Evolutionary conservation across 2,113 vertebrate genomes (phyloP).

Genomic region (Lonchura striata): DNA sequence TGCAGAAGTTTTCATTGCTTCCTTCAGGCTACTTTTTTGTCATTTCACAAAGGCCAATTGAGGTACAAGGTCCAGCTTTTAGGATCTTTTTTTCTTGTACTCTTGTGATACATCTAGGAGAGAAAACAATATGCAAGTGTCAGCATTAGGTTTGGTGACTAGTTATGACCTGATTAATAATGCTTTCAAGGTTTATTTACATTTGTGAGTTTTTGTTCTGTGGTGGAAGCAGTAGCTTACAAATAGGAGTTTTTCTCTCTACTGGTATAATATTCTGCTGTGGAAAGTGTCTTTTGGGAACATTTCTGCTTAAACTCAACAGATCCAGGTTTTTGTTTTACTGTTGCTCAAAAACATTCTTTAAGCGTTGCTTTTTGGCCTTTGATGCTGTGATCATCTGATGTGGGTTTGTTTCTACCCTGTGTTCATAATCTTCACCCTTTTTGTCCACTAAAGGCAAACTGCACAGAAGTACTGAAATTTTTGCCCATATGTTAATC

Average conservation of each 20-base stretch:
- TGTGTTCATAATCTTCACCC: conserved; percentile 50
- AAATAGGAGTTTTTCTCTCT: background rate
- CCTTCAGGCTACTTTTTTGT: background rate
- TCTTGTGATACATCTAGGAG: background rate
- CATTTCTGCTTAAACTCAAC: background rate
- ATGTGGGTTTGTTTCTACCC: conserved; percentile 38
- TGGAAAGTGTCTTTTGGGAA: background rate
- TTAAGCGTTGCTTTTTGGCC: conserved; percentile 30
- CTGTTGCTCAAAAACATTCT: background rate
- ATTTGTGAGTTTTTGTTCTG: background rate
- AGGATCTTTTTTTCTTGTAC: background rate
- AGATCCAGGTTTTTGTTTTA: background rate
- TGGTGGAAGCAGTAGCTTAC: background rate
- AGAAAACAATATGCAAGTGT: background rate
- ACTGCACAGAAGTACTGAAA: conserved; percentile 46
- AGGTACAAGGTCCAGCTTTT: background rate
- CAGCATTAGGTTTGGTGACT: background rate
- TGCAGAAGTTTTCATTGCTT: background rate
- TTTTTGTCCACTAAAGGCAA: conserved; percentile 62
- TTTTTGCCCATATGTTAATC: background rate
- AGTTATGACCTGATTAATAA: background rate
- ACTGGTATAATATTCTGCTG: background rate
- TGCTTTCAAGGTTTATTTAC: background rate
- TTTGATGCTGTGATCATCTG: conserved; percentile 39
- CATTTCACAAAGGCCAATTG: background rate